Conservation (phyloP, 2,888 invertebrate genomes). For the Altica lythri region DNA sequence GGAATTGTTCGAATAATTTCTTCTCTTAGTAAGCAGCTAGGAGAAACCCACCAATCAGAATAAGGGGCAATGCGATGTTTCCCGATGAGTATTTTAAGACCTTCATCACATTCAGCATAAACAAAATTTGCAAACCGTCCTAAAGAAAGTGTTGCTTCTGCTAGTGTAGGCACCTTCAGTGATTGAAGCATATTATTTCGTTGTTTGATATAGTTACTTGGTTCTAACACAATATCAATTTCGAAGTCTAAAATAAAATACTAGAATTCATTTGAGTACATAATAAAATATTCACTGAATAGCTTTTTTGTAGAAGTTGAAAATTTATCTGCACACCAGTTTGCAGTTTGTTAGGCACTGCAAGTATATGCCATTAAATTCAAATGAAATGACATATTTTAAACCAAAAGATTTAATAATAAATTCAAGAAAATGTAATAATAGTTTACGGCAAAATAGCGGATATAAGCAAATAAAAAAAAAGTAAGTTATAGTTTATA, state of each 20-base stretch:
- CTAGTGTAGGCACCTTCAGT: slow-evolving; percentile 49
- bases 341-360: too few relatives aligned
- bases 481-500: too few relatives aligned
- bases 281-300: too few relatives aligned
- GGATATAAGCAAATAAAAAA: too few relatives aligned
- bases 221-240: slow-evolving; percentile 29
- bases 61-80: slow-evolving; percentile 41
- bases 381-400: too few relatives aligned
- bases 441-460: too few relatives aligned
- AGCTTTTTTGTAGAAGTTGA: too few relatives aligned
- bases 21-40: slow-evolving; percentile 55
- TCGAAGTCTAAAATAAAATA: slow-evolving; percentile 11
- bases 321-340: too few relatives aligned
- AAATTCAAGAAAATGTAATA: too few relatives aligned
- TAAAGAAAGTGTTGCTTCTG: slow-evolving; percentile 49
- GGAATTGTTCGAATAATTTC: slow-evolving; percentile 55
- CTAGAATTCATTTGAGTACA: background rate
- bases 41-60: slow-evolving; percentile 55
- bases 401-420: too few relatives aligned
- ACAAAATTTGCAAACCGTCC: slow-evolving; percentile 53
- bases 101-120: slow-evolving; percentile 47
- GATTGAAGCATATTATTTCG: too few relatives aligned
- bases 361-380: too few relatives aligned
- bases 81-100: slow-evolving; percentile 45
- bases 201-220: slow-evolving; percentile 25